Base-by-base conservation (phyloP, 2,113 vertebrate species). In the Dicrurus megarhynchus region DNA sequence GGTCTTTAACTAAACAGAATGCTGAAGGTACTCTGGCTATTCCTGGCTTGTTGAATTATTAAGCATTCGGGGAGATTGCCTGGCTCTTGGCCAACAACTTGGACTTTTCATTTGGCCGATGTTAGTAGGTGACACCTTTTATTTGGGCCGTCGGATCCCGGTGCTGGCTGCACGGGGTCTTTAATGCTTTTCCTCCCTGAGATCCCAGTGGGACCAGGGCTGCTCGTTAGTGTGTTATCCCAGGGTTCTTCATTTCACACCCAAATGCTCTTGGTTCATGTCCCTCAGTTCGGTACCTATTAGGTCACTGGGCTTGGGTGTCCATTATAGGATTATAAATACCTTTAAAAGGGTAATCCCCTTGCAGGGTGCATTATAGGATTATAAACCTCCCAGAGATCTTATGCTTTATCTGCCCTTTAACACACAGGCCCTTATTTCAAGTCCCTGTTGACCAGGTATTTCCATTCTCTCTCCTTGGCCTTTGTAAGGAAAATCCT, bases 1-100 rank as follows among this genome's bases (percentile, higher is more conserved):
- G 97, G 98, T 98, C 97, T 98, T 98, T 98, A 98, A 98, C 98
- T 98, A 97, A 98, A 94, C 96, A 50, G 94, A 96, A 97, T 92
- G 91, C 91, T 95, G 74, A 97, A 97, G 97, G 95, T 97, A 67
- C 95, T 98, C 97, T 53, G 73, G 80, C 89, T 96, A 76, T 97
- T 97, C 96, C 94, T 96, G 96, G 94, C 89, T 87, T 41, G 8
- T 52, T 98, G 97, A 98, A 98, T 98, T 98, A 98, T 97, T 97
- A 90, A 98, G 92, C 89, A 80, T 93, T 95, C 74, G 32, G 92
- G 91, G 94, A 97, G 92, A 93, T 89, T 83, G 83, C 88, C 84
- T 96, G 95, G 93, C 87, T 91, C 77, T 53, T 37, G 27, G 57
- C 94, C 95, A 92, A 27, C 46, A 57, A 41, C 92, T 89, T 90